These are phyloP conservation scores for Chrysolina oricalcia DNA, from an alignment of 2,888 invertebrate genomes.

Conservation along the genomic window DNA sequence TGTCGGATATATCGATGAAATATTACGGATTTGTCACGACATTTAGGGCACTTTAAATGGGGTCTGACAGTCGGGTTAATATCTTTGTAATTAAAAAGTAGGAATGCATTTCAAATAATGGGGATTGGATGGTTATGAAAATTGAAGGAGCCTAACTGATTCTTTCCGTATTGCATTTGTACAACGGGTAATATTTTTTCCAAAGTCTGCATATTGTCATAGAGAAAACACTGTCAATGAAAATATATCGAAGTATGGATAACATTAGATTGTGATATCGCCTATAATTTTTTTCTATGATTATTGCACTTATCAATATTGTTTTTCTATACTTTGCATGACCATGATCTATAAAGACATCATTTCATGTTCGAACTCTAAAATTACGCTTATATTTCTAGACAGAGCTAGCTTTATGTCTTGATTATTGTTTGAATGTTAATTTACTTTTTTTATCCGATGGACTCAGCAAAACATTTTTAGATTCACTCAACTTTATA, in stretches of 20 bases:
- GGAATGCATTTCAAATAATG: background rate
- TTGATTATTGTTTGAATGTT: too few species aligned
- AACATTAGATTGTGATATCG: too few species aligned
- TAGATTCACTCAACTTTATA: too few species aligned
- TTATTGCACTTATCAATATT: too few species aligned
- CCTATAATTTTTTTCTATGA: too few species aligned
- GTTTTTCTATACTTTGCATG: too few species aligned
- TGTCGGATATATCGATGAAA: conserved; percentile 42
- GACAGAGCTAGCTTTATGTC: too few species aligned
- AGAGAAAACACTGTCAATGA: background rate
- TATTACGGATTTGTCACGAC: conserved; percentile 37
- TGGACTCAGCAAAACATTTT: too few species aligned
- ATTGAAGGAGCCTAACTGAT: background rate
- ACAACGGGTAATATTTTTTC: background rate
- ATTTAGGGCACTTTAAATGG: conserved; percentile 24
- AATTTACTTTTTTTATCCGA: too few species aligned
- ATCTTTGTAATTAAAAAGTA: background rate
- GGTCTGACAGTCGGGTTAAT: conserved; percentile 16
- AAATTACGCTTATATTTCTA: too few species aligned
- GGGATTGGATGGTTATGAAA: background rate
- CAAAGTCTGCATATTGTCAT: background rate
- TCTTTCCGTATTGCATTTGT: background rate
- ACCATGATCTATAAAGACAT: too few species aligned
- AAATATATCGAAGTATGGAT: background rate
- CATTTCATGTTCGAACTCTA: too few species aligned